A percentile compares a stretch with the other conserved stretches of the same genome.
Conservation (phyloP, 2,888 invertebrate genomes). For the Ochropleura plecta region DNA sequence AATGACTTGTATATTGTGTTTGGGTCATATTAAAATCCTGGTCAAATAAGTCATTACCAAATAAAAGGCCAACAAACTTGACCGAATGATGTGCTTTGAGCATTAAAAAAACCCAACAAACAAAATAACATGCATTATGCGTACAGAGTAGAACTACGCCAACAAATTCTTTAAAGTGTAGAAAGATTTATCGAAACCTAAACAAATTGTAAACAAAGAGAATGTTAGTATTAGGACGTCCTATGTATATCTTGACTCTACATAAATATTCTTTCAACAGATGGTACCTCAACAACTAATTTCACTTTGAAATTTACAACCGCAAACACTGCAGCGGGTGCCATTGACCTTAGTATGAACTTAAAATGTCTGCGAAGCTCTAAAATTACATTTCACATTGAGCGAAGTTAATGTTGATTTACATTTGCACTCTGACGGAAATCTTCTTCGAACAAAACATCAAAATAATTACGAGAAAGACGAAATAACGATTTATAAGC, state of each 20-base stretch:
- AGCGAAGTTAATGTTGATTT: constrained; percentile 11
- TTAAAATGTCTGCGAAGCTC: constrained; percentile 27
- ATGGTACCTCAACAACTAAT: constrained; percentile 18
- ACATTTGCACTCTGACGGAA: constrained; percentile 7
- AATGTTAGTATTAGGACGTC: constrained; percentile 3
- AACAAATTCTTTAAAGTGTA: not conserved
- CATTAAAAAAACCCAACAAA: not conserved
- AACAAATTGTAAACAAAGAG: constrained; percentile 29
- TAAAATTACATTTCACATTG: constrained; percentile 39
- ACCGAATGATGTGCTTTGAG: not conserved
- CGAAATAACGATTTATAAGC: constrained; percentile 14
- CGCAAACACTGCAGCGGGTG: constrained; percentile 17
- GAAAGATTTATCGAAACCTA: constrained; percentile 20
- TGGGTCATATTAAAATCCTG: constrained; percentile 23
- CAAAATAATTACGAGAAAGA: constrained; percentile 7
- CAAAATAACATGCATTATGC: constrained; percentile 12
- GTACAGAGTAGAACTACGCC: not conserved
- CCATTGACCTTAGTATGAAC: constrained; percentile 41
- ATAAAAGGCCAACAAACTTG: constrained; percentile 35
- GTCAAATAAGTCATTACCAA: constrained; percentile 7
- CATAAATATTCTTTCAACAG: constrained; percentile 35
- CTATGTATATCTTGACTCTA: constrained; percentile 3
- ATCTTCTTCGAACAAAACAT: constrained; percentile 8
- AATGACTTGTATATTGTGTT: constrained; percentile 17
- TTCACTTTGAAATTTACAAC: constrained; percentile 37